These are phyloP conservation scores for Chamaetylas fuelleborni DNA, from an alignment of 2,113 vertebrate genomes.

Conservation along the genomic window DNA sequence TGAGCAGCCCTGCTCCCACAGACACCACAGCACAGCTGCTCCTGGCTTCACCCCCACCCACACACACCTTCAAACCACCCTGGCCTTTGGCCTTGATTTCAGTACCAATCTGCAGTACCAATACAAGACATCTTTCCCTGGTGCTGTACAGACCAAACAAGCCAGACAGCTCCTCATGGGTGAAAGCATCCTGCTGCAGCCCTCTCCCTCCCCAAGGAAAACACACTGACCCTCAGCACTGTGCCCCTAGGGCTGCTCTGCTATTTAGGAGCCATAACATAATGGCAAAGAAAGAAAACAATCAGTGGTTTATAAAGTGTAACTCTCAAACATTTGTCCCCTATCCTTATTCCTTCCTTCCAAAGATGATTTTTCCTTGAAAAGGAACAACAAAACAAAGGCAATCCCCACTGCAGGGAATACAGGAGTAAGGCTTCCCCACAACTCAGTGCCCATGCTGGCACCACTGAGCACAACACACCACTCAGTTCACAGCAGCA, in stretches of 20 bases:
- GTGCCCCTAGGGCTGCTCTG: neutral
- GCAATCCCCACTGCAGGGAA: neutral
- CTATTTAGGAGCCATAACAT: accelerated
- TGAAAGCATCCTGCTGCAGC: neutral
- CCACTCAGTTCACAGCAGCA: neutral
- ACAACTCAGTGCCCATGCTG: neutral
- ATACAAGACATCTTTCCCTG: neutral
- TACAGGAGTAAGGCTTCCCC: neutral
- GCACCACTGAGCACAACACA: neutral
- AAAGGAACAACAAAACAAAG: neutral
- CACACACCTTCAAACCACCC: neutral
- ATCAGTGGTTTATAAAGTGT: neutral
- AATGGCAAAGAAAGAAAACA: neutral
- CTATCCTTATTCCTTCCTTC: neutral
- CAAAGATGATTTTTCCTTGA: neutral
- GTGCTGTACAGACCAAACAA: neutral
- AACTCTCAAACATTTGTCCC: neutral
- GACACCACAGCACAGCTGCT: neutral
- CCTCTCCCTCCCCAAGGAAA: neutral
- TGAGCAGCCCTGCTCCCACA: neutral
- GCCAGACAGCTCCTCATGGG: neutral
- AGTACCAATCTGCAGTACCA: neutral
- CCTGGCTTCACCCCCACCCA: neutral
- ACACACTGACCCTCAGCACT: neutral
- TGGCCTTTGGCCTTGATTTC: neutral